phyloP scores from a whole-genome alignment of 1,140 invertebrate species.

The Hetaerina americana region DNA sequence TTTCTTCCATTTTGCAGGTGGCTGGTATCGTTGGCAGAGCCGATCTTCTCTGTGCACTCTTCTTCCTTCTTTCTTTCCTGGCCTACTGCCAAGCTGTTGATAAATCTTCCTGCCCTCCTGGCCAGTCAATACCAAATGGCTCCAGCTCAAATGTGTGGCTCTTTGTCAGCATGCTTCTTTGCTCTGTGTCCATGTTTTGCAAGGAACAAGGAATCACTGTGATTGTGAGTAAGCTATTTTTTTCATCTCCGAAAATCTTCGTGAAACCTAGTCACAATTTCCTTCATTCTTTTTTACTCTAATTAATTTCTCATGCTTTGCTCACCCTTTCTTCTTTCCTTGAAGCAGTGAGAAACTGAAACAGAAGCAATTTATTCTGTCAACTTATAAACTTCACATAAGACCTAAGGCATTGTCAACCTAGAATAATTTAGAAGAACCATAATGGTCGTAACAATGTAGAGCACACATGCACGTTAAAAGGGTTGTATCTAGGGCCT shows the following conservation, averaged over 20 bases:
- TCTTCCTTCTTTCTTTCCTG: conserved; percentile 60
- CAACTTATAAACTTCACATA: too few species aligned
- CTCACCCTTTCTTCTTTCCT: too few species aligned
- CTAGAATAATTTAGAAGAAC: too few species aligned
- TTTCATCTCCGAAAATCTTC: conserved; percentile 6
- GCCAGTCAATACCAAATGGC: conserved; percentile 5
- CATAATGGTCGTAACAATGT: too few species aligned
- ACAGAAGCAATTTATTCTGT: too few species aligned
- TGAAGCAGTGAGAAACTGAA: too few species aligned
- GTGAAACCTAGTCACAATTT: too few species aligned
- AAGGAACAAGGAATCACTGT: conserved; percentile 90
- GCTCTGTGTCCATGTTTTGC: conserved; percentile 60
- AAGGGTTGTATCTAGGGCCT: too few species aligned
- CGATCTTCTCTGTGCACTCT: conserved; percentile 63
- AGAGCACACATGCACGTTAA: too few species aligned
- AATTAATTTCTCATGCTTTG: too few species aligned
- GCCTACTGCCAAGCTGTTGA: conserved; percentile 34
- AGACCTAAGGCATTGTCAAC: too few species aligned
- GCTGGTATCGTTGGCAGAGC: conserved; percentile 62
- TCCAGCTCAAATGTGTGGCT: conserved; percentile 6
- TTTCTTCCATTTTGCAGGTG: conserved; percentile 37
- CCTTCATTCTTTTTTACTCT: too few species aligned
- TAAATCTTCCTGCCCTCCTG: conserved; percentile 1
- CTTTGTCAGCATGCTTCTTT: conserved; percentile 30
- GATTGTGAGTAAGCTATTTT: conserved; percentile 46